phyloP scores from a whole-genome alignment of 2,113 vertebrate species.

The Neogale vison region DNA sequence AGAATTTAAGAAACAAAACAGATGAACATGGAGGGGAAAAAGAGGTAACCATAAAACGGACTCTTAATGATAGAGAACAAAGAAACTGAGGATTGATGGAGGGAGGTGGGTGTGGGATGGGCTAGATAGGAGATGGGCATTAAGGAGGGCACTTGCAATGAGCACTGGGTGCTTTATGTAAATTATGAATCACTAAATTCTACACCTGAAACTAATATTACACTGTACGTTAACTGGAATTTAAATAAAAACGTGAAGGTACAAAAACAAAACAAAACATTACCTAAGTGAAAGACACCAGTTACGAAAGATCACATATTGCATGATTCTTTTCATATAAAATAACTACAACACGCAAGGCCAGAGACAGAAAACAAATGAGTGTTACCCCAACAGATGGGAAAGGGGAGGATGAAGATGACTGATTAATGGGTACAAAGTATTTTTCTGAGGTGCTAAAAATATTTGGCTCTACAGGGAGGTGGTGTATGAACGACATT shows the following conservation, averaged over 20 bases:
- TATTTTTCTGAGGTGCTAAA: not conserved
- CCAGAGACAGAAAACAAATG: not conserved
- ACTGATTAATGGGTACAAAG: not conserved
- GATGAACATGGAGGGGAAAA: not conserved
- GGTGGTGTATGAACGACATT: not conserved
- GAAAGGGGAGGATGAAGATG: not conserved
- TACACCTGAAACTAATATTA: not conserved
- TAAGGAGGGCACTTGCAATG: not conserved
- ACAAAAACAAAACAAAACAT: not conserved
- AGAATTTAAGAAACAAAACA: not conserved
- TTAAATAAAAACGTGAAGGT: not conserved
- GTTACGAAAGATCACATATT: not conserved
- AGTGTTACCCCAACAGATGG: not conserved
- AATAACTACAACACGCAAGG: not conserved
- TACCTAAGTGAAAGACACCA: not conserved
- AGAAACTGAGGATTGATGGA: not conserved
- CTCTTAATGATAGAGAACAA: not conserved
- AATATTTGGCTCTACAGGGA: not conserved
- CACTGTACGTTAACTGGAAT: not conserved
- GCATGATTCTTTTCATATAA: not conserved
- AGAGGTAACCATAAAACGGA: not conserved
- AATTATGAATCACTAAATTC: not conserved
- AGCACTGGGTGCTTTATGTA: not conserved
- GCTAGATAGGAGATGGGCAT: not conserved
- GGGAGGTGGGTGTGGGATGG: not conserved